Base-by-base conservation (phyloP, 2,113 vertebrate genomes). In the Mesembrinibis cayennensis region DNA sequence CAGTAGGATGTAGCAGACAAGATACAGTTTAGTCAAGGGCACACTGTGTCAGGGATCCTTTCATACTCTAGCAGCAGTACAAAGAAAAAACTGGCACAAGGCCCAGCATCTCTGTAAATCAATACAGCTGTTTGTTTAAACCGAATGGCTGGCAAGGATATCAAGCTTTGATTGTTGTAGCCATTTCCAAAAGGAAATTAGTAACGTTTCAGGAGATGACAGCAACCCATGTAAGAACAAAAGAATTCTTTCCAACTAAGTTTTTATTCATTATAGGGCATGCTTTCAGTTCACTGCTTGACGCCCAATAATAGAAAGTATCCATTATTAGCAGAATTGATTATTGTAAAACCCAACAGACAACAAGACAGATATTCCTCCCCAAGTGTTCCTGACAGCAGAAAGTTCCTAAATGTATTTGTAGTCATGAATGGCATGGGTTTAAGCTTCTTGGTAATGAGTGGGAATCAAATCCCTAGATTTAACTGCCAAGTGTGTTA, bases 101-200 rank as follows among this genome's bases (percentile, higher is more conserved):
- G 89, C 97, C 95, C 74, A 81, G 81, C 61, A 49, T 55, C 53
- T 71, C 80, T 80, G 87, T 82, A 92, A 94, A 96, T 93, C 95
- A 80, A 93, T 82, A 73, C 50, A 93, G 59, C 71, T 92, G 76
- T 82, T 97, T 96, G 97, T 97, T 97, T 93, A 94, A 97, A 93
- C 83, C 97, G 88, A 95, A 96, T 85, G 93, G 56, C 92, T 93
- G 94, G 90, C 69, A 79, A 83, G 45, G 40, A 79, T 80, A 91
- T 92, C 77, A 74, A 79, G 47, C 80, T 86, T 85, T 73, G 72
- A 89, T 56, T 95, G 86, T 73, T 92, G 73, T 30, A 95, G 79
- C 36, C 56, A 65, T 93, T 92, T 95, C 89, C 92, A 95, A 96
- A 94, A 90, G 94, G 89, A 97, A 96, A 95, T 92, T 53, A 93